Conservation (phyloP, 2,797 vertebrate species). For the Gymnothorax reevesii region DNA sequence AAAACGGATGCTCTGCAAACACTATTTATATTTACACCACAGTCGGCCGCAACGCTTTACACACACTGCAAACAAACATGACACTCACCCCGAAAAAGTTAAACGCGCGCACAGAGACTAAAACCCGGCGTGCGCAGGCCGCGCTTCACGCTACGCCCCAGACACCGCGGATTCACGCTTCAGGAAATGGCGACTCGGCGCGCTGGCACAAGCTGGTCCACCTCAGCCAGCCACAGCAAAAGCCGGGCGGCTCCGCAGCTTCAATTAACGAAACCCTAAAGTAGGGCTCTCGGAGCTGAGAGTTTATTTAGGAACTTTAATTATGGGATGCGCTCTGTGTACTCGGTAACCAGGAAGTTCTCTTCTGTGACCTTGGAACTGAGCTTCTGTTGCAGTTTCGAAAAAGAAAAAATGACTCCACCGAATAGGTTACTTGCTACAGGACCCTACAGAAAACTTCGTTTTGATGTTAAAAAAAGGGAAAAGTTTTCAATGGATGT, state of each 20-base stretch:
- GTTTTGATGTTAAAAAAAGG: not conserved
- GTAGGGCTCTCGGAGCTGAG: slow-evolving; percentile 58
- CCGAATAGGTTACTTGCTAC: not conserved
- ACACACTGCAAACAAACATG: not conserved
- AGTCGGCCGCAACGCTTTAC: not conserved
- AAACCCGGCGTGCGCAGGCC: no score
- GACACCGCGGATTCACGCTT: not conserved
- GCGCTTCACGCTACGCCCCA: no score
- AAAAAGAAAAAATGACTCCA: not conserved
- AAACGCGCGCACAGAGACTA: no score
- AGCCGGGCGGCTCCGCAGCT: slow-evolving; percentile 23
- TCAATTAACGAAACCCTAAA: slow-evolving; percentile 53
- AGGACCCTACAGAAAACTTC: not conserved
- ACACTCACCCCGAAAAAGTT: not conserved
- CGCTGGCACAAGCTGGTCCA: not conserved
- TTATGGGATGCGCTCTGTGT: slow-evolving; percentile 58
- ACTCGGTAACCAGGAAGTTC: not conserved
- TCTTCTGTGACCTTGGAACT: not conserved
- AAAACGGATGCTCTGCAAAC: not conserved
- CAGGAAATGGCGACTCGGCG: not conserved
- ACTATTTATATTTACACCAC: not conserved
- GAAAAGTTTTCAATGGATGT: not conserved
- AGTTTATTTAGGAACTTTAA: slow-evolving; percentile 68
- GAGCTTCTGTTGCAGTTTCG: not conserved
- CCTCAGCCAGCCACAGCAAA: slow-evolving; percentile 20